Evolutionary conservation across 2,797 vertebrate species (phyloP), one percentile per base, ranked within the genome.

Genomic region (Poecilia velifera): DNA sequence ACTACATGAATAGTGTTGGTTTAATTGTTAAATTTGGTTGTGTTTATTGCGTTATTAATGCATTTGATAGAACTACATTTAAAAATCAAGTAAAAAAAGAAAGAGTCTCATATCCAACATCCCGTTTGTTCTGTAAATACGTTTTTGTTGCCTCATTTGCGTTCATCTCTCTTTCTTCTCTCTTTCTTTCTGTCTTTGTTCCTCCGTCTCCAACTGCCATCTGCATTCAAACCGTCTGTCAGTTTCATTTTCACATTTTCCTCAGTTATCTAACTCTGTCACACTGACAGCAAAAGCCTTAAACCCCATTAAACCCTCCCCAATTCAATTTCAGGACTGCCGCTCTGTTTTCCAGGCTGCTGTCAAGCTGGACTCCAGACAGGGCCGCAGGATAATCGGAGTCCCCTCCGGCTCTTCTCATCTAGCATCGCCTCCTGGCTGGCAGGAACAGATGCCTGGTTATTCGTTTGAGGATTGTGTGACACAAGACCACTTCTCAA

Each of bases 251-350:
- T 89, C 73, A 73, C 84, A 80, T 64, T 84, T 87, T 87, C 78
- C 84, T 81, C 81, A 57, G 70, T 84, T 84, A 81, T 90, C 89
- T 88, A 89, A 91, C 92, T 92, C 81, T 78, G 82, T 94, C 87
- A 41, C 88, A 87, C 76, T 68, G 81, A 86, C 84, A 88, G 80
- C 79, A 85, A 86, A 88, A 89, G 87, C 84, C 87, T 88, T 88
- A 91, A 92, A 90, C 91, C 77, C 90, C 81, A 83, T 91, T 93
- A 88, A 91, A 88, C 82, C 77, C 79, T 76, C 81, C 84, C 81
- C 78, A 86, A 88, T 93, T 93, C 90, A 87, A 88, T 94, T 92
- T 87, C 81, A 85, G 87, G 79, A 91, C 76, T 79, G 86, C 64
- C 57, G 86, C 84, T 83, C 83, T 76, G 76, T 82, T 84, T 88